A percentile compares a stretch with the other conserved stretches of the same genome.
Conservation (phyloP, 2,888 invertebrate genomes). For the Phymatocera aterrima region DNA sequence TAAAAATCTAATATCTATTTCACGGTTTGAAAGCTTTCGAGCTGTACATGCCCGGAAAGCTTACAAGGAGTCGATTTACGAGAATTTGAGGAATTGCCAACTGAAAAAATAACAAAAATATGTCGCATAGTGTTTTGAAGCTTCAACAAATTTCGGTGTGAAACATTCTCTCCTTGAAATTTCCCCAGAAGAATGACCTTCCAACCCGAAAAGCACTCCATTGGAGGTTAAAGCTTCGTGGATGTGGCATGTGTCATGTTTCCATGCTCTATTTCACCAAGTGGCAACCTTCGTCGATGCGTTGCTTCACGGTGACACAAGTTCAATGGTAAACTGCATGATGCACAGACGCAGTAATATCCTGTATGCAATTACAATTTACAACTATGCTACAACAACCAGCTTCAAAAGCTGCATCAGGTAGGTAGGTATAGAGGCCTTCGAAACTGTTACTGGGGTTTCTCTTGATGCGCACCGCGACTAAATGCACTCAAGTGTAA, state of each 20-base stretch:
- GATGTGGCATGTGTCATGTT: not conserved
- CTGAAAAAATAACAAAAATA: too few relatives aligned
- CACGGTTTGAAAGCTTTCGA: not conserved
- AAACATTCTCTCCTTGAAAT: too few relatives aligned
- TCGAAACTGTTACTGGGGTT: not conserved
- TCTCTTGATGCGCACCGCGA: not conserved
- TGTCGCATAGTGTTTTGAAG: too few relatives aligned
- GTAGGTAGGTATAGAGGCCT: too few relatives aligned
- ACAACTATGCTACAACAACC: not conserved
- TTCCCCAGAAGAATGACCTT: too few relatives aligned
- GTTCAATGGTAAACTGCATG: slow-evolving; percentile 38
- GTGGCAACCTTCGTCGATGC: not conserved
- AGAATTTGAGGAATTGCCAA: too few relatives aligned
- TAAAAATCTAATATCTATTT: not conserved
- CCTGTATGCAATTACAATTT: not conserved
- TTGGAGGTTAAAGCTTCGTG: not conserved
- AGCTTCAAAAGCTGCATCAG: not conserved
- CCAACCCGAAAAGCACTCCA: too few relatives aligned
- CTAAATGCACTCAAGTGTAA: not conserved
- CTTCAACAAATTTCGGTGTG: too few relatives aligned
- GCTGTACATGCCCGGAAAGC: not conserved
- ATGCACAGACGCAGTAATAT: slow-evolving; percentile 17
- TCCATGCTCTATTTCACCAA: not conserved
- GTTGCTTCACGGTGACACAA: slow-evolving; percentile 25
- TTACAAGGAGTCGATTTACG: too few relatives aligned